phyloP scores from a whole-genome alignment of 1,140 invertebrate species.

The Lepidotrigona ventralis region DNA sequence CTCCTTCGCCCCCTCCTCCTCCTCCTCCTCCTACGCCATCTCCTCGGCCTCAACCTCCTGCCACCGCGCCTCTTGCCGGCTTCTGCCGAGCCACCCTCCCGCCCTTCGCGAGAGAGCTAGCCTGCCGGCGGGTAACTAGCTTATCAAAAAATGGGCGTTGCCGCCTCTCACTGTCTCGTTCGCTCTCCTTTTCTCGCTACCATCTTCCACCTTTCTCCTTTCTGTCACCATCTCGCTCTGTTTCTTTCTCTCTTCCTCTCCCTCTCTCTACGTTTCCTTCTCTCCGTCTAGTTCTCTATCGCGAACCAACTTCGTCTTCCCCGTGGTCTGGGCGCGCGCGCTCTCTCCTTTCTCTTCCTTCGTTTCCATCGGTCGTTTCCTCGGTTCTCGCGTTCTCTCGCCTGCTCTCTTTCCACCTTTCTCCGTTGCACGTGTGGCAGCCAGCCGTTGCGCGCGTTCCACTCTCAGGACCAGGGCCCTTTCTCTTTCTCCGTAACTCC shows the following conservation, averaged over 20 bases:
- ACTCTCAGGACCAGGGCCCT: conserved; percentile 6
- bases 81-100: conserved; percentile 64
- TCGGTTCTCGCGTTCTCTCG: conserved; percentile 26
- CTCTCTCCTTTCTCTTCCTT: neutral
- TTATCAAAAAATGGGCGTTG: conserved; percentile 81
- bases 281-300: conserved; percentile 20
- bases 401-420: conserved; percentile 16
- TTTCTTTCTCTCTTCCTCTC: too few species aligned
- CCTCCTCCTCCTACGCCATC: conserved; percentile 50
- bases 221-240: neutral
- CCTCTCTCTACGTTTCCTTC: too few species aligned
- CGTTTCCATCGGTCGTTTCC: conserved; percentile 10
- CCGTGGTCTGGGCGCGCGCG: conserved; percentile 3
- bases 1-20: conserved; percentile 53
- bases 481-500: conserved; percentile 35
- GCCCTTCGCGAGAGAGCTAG: conserved; percentile 68
- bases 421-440: conserved; percentile 4
- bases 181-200: conserved; percentile 62
- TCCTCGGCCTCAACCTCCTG: conserved; percentile 62
- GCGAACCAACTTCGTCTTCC: conserved; percentile 30
- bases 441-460: conserved; percentile 37
- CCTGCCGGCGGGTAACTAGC: conserved; percentile 78
- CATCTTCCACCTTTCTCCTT: conserved; percentile 31
- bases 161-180: conserved; percentile 73
- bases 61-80: conserved; percentile 63